Base-by-base conservation (phyloP, 2,888 invertebrate species). In the Cotesia congregata region DNA sequence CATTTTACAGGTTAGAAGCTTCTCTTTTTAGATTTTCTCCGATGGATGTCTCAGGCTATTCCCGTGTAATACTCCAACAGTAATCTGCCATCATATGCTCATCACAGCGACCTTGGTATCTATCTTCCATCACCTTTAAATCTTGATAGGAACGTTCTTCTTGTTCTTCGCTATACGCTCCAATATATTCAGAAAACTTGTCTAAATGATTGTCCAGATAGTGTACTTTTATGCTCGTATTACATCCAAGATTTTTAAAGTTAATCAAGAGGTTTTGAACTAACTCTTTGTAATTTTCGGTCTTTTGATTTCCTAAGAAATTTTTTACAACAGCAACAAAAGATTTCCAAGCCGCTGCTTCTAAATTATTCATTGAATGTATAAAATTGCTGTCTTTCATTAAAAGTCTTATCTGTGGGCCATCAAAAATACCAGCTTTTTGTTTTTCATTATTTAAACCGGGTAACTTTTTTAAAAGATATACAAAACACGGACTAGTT, bases 91-190 rank as follows among this genome's bases (percentile, higher is more conserved):
- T n/a, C n/a, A n/a, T n/a, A n/a, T n/a, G n/a, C n/a, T n/a, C n/a
- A n/a, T n/a, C n/a, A n/a, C 84, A 85, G 72, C 81, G 80, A 82
- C 85, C 85, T 79, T 86, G 85, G 78, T 87, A 87, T 0, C 85
- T 78, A 59, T 83, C 83, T 79, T 88, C 85, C 80, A 88, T 87
- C 15, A 80, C 80, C 40, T 80, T 81, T 67, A 87, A 78, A 75
- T 87, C 86, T 76, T 86, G 86, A 78, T 87, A 86, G 67, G 88
- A 85, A 59, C 86, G 81, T 76, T 88, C 85, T 76, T 84, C 85
- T 65, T 87, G 86, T 76, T 87, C 86, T 75, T 86, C 85, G 75
- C 85, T 87, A 61, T 80, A 78, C 76, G 83, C 81, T 75, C 83
- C 85, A 38, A 85, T 79, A 77, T 86, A 88, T 78, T 85, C 76